Percentiles rank a stretch among this genome's conserved stretches.
Evolutionary conservation across 1,140 invertebrate genomes (phyloP).

Genomic region (Lepidotrigona ventralis): DNA sequence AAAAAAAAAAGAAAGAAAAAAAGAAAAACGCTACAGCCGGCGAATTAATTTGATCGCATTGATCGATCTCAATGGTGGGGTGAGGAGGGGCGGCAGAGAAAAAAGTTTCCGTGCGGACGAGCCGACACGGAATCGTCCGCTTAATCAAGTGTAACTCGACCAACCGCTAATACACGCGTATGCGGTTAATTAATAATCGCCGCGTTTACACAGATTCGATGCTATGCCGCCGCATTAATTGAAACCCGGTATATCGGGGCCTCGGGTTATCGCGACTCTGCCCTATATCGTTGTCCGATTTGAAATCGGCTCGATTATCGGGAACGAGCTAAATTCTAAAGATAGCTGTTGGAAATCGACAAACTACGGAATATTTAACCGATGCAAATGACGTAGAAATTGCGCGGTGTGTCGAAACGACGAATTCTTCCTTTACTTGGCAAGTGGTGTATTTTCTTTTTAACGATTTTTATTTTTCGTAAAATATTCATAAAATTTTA

Average conservation of each 20-base stretch:
- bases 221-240: conserved; percentile 7
- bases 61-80: background rate
- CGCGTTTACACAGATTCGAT: background rate
- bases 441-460: too few species aligned
- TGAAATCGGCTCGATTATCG: background rate
- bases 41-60: background rate
- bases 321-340: background rate
- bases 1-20: background rate
- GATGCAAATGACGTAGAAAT: background rate
- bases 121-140: too few species aligned
- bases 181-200: conserved; percentile 33
- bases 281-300: background rate
- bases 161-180: conserved; percentile 5
- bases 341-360: background rate
- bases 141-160: background rate
- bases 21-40: background rate
- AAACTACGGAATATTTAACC: conserved; percentile 6
- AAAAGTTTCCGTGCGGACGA: background rate
- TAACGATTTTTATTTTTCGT: too few species aligned
- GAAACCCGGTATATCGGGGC: background rate
- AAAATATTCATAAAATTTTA: too few species aligned
- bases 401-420: too few species aligned
- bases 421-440: too few species aligned
- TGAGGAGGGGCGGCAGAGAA: too few species aligned
- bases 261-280: background rate